These are phyloP conservation scores for Gobio occitaniae DNA, from an alignment of 2,797 vertebrate species.

Conservation along the genomic window DNA sequence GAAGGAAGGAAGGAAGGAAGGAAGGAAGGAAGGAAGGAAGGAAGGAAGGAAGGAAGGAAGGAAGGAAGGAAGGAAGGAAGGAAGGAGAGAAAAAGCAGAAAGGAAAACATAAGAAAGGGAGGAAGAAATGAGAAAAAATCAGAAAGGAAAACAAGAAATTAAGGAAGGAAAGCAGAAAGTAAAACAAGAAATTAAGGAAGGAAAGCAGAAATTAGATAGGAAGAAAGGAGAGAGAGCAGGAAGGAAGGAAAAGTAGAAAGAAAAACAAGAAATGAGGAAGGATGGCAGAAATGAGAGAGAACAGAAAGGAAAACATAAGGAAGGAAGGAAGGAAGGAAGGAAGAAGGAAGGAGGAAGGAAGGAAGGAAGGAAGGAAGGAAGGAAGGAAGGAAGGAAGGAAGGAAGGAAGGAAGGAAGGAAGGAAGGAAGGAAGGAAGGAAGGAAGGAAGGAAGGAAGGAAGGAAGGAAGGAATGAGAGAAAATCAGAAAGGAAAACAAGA, in stretches of 20 bases:
- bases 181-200: too few relatives aligned
- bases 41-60: not conserved
- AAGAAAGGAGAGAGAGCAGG: too few relatives aligned
- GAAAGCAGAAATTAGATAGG: not conserved
- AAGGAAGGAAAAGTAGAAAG: rapidly evolving
- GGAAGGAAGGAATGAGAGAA: not conserved
- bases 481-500: not conserved
- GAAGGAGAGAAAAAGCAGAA: not conserved
- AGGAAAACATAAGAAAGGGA: too few relatives aligned
- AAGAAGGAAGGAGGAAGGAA: conserved; percentile 11
- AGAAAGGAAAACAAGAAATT: too few relatives aligned
- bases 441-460: not conserved
- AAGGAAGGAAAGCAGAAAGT: not conserved
- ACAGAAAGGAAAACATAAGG: not conserved
- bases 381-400: too few relatives aligned
- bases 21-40: too few relatives aligned
- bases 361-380: too few relatives aligned
- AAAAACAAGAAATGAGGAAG: not conserved
- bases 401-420: too few relatives aligned
- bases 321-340: not conserved
- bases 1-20: not conserved
- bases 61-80: conserved; percentile 31
- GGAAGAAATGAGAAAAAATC: too few relatives aligned
- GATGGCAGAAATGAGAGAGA: not conserved
- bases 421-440: not conserved